A percentile compares a stretch with the other conserved stretches of the same genome.
Conservation (phyloP, 2,113 vertebrate species). For the Myotis brandtii region DNA sequence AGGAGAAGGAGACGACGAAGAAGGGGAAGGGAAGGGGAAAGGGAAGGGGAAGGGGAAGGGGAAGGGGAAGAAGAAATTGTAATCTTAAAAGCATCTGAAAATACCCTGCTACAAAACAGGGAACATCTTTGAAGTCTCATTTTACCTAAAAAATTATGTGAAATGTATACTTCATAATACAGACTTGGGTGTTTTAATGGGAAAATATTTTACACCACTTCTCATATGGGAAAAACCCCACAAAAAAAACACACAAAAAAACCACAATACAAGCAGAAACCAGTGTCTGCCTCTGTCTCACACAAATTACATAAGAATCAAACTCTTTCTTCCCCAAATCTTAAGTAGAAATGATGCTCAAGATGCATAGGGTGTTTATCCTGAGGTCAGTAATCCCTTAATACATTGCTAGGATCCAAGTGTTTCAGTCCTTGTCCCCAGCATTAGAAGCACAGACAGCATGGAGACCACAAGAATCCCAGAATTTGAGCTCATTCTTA, state of each 20-base stretch:
- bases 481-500: background rate
- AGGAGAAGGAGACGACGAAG: background rate
- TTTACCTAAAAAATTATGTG: background rate
- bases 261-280: background rate
- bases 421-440: background rate
- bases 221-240: background rate
- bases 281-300: background rate
- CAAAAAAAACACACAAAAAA: too few relatives aligned
- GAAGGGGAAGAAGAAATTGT: background rate
- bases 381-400: background rate
- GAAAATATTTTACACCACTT: slow-evolving; percentile 5
- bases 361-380: background rate
- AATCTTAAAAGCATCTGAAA: slow-evolving; percentile 25
- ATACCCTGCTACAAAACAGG: background rate
- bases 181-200: background rate
- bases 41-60: too few relatives aligned
- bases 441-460: background rate
- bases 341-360: background rate
- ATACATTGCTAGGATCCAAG: background rate
- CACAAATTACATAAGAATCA: background rate
- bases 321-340: background rate
- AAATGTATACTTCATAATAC: background rate
- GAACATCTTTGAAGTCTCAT: slow-evolving; percentile 11
- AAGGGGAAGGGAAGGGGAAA: background rate
- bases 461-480: background rate